Conservation (phyloP, 1,140 invertebrate genomes). For the Triops cancriformis region DNA sequence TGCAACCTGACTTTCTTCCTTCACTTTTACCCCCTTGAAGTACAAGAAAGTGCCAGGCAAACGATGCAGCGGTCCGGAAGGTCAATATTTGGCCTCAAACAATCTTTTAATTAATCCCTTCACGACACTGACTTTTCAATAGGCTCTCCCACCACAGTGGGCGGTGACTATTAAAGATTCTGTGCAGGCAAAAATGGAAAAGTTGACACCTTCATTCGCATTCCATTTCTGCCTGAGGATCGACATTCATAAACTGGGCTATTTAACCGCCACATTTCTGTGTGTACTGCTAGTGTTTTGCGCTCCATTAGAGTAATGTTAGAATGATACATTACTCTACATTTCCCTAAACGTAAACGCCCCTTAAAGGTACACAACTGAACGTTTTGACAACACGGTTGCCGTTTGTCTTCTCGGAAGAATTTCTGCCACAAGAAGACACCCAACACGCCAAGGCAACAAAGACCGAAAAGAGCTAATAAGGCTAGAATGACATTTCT, state of each 20-base stretch:
- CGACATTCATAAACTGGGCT: too few relatives aligned
- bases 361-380: too few relatives aligned
- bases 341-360: too few relatives aligned
- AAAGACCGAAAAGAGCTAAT: background rate
- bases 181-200: background rate
- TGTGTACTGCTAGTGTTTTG: too few relatives aligned
- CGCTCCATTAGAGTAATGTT: too few relatives aligned
- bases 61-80: background rate
- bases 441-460: too few relatives aligned
- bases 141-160: background rate
- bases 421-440: too few relatives aligned
- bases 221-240: too few relatives aligned
- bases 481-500: background rate
- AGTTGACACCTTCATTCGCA: background rate
- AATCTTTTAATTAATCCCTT: constrained; percentile 14
- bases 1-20: constrained; percentile 5
- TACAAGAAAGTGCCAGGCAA: constrained; percentile 13
- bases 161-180: background rate
- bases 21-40: constrained; percentile 5
- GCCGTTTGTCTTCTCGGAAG: too few relatives aligned
- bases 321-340: too few relatives aligned
- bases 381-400: too few relatives aligned
- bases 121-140: constrained; percentile 11
- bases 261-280: too few relatives aligned
- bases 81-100: background rate